Conservation (phyloP, 1,140 invertebrate genomes). For the Camponotus vicinus region DNA sequence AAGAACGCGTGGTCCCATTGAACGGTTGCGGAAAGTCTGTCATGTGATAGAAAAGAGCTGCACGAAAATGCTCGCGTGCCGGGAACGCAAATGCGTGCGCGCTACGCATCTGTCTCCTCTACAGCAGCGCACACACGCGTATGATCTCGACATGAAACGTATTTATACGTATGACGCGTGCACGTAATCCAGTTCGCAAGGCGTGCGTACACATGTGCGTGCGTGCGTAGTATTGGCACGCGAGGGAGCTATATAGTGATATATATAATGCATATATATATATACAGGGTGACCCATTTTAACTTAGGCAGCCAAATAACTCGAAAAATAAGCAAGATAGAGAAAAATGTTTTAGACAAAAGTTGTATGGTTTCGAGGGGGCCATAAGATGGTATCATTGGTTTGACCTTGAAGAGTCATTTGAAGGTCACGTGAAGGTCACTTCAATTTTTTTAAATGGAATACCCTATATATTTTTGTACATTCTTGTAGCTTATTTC, state of each 20-base stretch:
- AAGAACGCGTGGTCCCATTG: neutral
- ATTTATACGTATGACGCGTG: slow-evolving; percentile 65
- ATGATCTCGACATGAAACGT: slow-evolving; percentile 41
- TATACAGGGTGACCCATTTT: no score
- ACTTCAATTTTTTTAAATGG: no score
- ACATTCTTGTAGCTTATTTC: no score
- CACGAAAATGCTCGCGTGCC: slow-evolving; percentile 69
- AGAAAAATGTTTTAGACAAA: no score
- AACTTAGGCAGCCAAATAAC: no score
- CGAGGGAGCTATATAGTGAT: slow-evolving; percentile 56
- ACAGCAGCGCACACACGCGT: slow-evolving; percentile 63
- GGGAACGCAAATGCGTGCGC: slow-evolving; percentile 70
- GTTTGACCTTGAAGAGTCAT: no score
- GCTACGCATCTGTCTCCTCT: slow-evolving; percentile 75
- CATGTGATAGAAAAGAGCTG: slow-evolving; percentile 40
- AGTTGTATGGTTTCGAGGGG: no score
- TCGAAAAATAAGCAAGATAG: no score
- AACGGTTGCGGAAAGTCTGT: slow-evolving; percentile 13
- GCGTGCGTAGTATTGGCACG: slow-evolving; percentile 66
- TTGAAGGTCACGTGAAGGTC: no score
- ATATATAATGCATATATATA: slow-evolving; percentile 16
- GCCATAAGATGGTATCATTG: no score
- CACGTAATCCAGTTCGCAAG: slow-evolving; percentile 59
- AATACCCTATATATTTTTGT: no score
- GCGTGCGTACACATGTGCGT: slow-evolving; percentile 16